These are phyloP conservation scores for Globodera ellingtonae DNA, from an alignment of 1,140 invertebrate genomes.

Conservation along the genomic window DNA sequence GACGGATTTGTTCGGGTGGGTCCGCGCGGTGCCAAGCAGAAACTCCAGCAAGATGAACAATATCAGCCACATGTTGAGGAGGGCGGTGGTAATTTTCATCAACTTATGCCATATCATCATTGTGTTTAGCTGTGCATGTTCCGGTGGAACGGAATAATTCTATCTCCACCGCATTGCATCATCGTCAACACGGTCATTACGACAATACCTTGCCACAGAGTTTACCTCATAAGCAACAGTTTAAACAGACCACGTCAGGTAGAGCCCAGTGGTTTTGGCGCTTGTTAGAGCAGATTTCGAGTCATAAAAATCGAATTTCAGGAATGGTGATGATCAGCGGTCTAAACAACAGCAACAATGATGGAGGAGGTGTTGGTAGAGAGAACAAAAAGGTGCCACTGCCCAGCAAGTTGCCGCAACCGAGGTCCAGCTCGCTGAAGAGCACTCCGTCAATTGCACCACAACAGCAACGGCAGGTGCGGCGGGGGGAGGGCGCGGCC, in stretches of 20 bases:
- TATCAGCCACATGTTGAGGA: constrained; percentile 5
- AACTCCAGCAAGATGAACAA: constrained; percentile 18
- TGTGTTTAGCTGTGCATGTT: not conserved
- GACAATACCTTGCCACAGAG: constrained; percentile 5
- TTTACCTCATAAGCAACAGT: not conserved
- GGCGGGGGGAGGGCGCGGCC: not conserved
- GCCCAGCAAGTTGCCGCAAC: not conserved
- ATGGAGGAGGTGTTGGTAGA: not conserved
- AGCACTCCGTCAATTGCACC: not conserved
- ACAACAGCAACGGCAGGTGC: not conserved
- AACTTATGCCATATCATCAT: not conserved
- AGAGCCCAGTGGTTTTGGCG: not conserved
- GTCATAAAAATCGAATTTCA: too few species aligned
- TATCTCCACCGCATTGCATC: not conserved
- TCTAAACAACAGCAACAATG: not conserved
- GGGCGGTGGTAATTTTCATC: not conserved
- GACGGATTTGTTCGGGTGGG: constrained; percentile 48
- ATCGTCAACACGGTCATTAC: constrained; percentile 10
- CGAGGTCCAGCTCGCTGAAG: constrained; percentile 4
- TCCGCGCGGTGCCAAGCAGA: constrained; percentile 15
- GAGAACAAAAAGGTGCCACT: not conserved
- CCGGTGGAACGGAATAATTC: not conserved
- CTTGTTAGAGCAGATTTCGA: not conserved
- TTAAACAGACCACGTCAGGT: not conserved
- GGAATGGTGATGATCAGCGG: not conserved